phyloP scores from a whole-genome alignment of 2,113 vertebrate species.

The Corythoichthys haematopterus region DNA sequence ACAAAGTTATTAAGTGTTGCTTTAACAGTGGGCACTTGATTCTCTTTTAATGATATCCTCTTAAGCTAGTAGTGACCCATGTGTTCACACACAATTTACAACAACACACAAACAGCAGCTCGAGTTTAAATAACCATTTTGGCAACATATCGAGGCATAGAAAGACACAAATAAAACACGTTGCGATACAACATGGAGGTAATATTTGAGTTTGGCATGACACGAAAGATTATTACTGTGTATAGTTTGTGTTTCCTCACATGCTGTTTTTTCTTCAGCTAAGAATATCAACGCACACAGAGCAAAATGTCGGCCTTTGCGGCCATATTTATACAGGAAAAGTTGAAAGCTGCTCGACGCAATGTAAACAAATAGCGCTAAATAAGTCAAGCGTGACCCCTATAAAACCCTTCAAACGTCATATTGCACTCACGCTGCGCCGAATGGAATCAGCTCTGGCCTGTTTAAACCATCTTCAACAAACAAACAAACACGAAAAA shows the following conservation, averaged over 20 bases:
- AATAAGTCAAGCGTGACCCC: constrained; percentile 25
- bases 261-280: constrained; percentile 25
- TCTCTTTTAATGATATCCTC: constrained; percentile 9
- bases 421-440: constrained; percentile 56
- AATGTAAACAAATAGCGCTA: constrained; percentile 46
- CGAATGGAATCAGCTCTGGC: constrained; percentile 49
- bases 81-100: constrained; percentile 23
- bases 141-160: constrained; percentile 63
- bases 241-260: not conserved
- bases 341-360: constrained; percentile 16
- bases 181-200: constrained; percentile 57
- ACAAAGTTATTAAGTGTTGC: too few relatives aligned
- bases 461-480: constrained; percentile 69
- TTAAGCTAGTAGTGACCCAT: constrained; percentile 32
- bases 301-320: not conserved
- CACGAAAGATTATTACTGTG: constrained; percentile 44
- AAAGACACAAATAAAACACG: constrained; percentile 49
- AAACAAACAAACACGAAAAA: constrained; percentile 42
- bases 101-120: constrained; percentile 13
- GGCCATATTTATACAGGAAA: constrained; percentile 15
- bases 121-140: constrained; percentile 52
- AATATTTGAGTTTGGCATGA: constrained; percentile 59
- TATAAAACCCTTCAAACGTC: constrained; percentile 31
- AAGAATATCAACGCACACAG: constrained; percentile 21
- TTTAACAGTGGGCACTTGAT: not conserved